Evolutionary conservation across 2,888 invertebrate species (phyloP), one percentile per base, ranked within the genome.

Genomic region (Spisula solida): DNA sequence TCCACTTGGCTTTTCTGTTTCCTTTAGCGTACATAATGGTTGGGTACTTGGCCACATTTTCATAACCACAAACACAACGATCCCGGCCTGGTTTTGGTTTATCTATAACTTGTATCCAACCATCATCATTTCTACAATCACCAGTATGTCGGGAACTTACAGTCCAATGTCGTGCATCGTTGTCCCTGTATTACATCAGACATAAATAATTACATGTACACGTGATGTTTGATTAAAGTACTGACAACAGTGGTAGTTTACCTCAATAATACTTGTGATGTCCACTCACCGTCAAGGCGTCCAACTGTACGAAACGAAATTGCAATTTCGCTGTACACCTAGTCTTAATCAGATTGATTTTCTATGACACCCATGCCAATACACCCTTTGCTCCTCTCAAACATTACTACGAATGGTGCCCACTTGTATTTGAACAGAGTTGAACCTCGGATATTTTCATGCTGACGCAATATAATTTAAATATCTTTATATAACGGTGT

Each of bases 81-180:
- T 90, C 82, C 10, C 90, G 84, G 10, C 92, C 90, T 4, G 90
- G 87, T 75, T 85, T 87, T 1, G 92, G 92, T 82, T 86, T 87
- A 78, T 92, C 92, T 18, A 92, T 29, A 8, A 92, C 87, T 80
- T 90, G 90, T 81, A 92, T 85, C 92, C 92, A 92, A 56, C 92
- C 92, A 20, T 92, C 90, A 66, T 92, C 92, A 51, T 86, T 88
- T 25, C 81, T 70, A 86, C 92, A 92, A 80, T 88, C 87, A 16
- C 90, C 87, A 5, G 80, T 56, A 41, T 92, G 90, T 20, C 88
- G 87, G 5, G 70, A 80, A 70, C 88, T 92, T 1, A 92, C 79
- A 2, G 85, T 81, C 92, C 92, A 92, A 75, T 92, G 92, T 12
- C 90, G 85, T 25, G 90, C 78, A 25, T 92, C 90, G 79, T 85